These are phyloP conservation scores for Noctilio leporinus DNA, from an alignment of 2,113 vertebrate species.

Conservation along the genomic window DNA sequence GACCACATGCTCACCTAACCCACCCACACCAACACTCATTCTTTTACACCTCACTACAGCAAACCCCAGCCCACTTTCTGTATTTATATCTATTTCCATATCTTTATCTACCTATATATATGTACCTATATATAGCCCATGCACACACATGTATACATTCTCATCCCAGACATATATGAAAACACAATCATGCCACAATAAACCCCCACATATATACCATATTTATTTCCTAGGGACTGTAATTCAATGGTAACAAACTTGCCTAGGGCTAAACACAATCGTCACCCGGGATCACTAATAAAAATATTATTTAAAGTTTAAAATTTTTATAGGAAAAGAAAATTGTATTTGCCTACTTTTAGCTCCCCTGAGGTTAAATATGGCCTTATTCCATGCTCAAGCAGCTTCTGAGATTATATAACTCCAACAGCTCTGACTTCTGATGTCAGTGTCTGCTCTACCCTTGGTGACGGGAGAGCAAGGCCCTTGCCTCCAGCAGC, in stretches of 20 bases:
- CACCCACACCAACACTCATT: background rate
- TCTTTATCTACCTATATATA: background rate
- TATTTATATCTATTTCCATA: background rate
- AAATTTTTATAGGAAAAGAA: slow-evolving; percentile 55
- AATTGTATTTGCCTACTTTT: slow-evolving; percentile 67
- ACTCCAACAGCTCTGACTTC: slow-evolving; percentile 19
- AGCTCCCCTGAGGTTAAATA: slow-evolving; percentile 49
- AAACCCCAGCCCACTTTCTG: background rate
- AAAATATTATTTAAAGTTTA: slow-evolving; percentile 29
- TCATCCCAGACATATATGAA: background rate
- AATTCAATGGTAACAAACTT: slow-evolving; percentile 38
- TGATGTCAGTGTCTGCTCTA: slow-evolving; percentile 44
- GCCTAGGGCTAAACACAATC: background rate
- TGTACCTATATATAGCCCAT: background rate
- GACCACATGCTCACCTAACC: background rate
- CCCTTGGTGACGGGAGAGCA: background rate
- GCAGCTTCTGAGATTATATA: slow-evolving; percentile 58
- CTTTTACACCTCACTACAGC: background rate
- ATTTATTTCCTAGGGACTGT: slow-evolving; percentile 27
- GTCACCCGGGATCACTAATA: background rate
- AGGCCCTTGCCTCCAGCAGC: background rate
- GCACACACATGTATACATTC: background rate
- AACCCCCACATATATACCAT: background rate
- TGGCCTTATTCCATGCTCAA: slow-evolving; percentile 40
- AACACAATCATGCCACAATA: background rate